These are phyloP conservation scores for Thymelicus acteon DNA, from an alignment of 2,888 invertebrate genomes.

Conservation along the genomic window DNA sequence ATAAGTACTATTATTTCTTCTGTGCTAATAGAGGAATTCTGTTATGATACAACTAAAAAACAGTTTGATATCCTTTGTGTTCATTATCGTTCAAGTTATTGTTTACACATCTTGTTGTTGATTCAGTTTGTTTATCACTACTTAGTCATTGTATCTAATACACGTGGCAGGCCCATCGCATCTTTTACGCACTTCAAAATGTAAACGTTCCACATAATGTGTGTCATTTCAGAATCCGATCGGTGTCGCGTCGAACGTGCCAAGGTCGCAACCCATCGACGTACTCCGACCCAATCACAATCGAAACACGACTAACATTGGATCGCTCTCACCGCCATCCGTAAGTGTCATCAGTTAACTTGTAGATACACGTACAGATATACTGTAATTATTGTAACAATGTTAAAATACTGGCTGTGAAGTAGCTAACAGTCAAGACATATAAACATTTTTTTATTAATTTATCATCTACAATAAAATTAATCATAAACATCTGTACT, in stretches of 20 bases:
- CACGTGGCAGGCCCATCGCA: not conserved
- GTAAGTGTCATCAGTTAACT: conserved; percentile 76
- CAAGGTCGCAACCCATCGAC: conserved; percentile 94
- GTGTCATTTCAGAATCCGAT: conserved; percentile 64
- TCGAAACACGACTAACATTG: conserved; percentile 91
- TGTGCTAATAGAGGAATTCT: too few species aligned
- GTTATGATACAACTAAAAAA: too few species aligned
- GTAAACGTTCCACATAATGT: conserved; percentile 9
- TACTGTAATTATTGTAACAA: too few species aligned
- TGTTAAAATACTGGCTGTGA: too few species aligned
- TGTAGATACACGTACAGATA: not conserved
- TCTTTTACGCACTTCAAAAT: not conserved
- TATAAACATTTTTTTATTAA: too few species aligned
- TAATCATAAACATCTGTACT: too few species aligned
- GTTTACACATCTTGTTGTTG: not conserved
- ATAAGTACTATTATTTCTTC: too few species aligned
- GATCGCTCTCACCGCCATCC: conserved; percentile 96
- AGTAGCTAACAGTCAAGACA: too few species aligned
- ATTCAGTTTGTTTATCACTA: not conserved
- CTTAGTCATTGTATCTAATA: not conserved
- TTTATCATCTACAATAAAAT: too few species aligned
- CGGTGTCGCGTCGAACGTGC: conserved; percentile 80
- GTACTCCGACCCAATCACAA: conserved; percentile 91
- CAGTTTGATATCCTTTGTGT: too few species aligned
- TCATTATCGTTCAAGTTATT: too few species aligned